These are phyloP conservation scores for Gadopsis bispinosus DNA, from an alignment of 2,797 vertebrate species.

Conservation along the genomic window DNA sequence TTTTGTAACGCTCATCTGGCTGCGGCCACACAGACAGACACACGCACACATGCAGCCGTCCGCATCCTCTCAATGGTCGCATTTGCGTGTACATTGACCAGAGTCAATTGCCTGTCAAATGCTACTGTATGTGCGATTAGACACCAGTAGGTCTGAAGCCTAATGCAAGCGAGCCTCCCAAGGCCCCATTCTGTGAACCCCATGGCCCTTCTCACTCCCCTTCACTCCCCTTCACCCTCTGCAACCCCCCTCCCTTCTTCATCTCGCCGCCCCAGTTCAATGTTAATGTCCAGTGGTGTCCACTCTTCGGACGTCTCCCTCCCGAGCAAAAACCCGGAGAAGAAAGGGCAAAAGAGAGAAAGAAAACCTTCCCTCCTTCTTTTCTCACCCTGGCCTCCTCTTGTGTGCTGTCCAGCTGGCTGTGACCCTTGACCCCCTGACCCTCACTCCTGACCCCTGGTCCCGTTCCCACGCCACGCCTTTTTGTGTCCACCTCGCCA, in stretches of 20 bases:
- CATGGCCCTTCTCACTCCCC: conserved; percentile 29
- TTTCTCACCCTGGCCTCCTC: conserved; percentile 85
- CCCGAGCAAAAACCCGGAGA: conserved; percentile 45
- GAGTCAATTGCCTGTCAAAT: conserved; percentile 86
- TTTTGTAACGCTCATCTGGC: conserved; percentile 74
- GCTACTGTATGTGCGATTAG: conserved; percentile 76
- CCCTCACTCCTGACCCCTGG: conserved; percentile 88
- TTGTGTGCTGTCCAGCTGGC: conserved; percentile 88
- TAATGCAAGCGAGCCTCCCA: conserved; percentile 60
- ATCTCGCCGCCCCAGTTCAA: conserved; percentile 82
- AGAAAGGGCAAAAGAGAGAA: conserved; percentile 67
- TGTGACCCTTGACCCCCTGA: conserved; percentile 84
- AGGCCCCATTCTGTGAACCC: conserved; percentile 62
- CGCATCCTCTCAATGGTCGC: conserved; percentile 64
- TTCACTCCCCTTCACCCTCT: conserved; percentile 33
- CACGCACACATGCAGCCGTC: conserved; percentile 55
- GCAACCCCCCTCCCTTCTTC: conserved; percentile 51
- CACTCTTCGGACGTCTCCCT: conserved; percentile 71
- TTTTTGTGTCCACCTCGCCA: conserved; percentile 86
- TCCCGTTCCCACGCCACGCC: conserved; percentile 88
- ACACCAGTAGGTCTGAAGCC: conserved; percentile 72
- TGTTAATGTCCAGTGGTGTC: conserved; percentile 84
- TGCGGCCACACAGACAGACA: conserved; percentile 73
- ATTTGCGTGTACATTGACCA: conserved; percentile 76
- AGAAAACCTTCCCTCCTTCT: conserved; percentile 77